These are phyloP conservation scores for Cherax quadricarinatus DNA, from an alignment of 1,140 invertebrate genomes.

Conservation along the genomic window DNA sequence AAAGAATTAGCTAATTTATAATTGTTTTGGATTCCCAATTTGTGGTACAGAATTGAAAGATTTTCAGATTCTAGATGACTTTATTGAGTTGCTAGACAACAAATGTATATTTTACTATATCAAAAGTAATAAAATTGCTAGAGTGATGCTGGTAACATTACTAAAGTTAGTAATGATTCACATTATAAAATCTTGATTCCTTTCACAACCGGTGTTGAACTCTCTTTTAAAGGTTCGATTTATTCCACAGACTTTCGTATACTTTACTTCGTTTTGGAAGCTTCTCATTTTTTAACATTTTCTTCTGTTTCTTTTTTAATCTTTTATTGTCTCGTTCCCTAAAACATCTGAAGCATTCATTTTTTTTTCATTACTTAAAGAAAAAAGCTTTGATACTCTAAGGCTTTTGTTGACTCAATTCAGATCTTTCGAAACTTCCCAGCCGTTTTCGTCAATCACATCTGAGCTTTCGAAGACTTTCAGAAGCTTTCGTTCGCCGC, in stretches of 20 bases:
- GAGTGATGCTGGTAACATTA: no score
- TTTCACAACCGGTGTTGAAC: background rate
- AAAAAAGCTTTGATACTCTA: background rate
- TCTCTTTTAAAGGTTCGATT: background rate
- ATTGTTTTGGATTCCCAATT: no score
- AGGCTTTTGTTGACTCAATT: background rate
- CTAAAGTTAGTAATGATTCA: no score
- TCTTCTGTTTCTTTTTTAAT: background rate
- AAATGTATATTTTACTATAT: no score
- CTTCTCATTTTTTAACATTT: background rate
- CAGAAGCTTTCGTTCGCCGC: background rate
- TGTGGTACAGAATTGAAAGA: no score
- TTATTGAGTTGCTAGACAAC: no score
- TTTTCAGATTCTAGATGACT: no score
- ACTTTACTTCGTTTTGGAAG: no score
- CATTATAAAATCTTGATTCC: no score
- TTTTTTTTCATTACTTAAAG: background rate
- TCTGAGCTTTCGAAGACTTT: background rate
- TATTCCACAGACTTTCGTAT: background rate
- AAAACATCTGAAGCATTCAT: background rate
- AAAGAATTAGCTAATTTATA: no score
- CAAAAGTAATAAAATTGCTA: no score
- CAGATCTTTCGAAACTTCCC: background rate
- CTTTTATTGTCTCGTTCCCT: background rate
- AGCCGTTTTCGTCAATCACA: background rate